Evolutionary conservation across 2,797 vertebrate genomes (phyloP).

Genomic region (Erethizon dorsatum): DNA sequence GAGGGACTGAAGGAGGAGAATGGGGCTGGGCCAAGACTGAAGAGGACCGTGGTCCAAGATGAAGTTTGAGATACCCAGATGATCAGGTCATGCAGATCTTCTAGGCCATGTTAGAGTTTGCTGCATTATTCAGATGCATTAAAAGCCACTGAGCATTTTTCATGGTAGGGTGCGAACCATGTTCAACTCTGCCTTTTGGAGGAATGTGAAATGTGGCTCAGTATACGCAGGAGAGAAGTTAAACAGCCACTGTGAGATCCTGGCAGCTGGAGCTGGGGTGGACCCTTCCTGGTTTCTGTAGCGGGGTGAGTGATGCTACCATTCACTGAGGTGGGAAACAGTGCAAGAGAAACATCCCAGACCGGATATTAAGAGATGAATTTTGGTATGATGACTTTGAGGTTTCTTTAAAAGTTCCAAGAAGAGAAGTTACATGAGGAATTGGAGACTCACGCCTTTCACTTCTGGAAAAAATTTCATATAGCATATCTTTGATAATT

Average conservation of each 20-base stretch:
- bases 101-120: background rate
- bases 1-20: background rate
- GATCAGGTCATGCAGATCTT: background rate
- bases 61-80: background rate
- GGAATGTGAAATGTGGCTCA: background rate
- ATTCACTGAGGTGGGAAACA: background rate
- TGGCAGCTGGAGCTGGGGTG: background rate
- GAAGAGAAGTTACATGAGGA: constrained; percentile 51
- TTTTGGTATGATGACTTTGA: constrained; percentile 4
- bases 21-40: background rate
- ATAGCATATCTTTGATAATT: constrained; percentile 47
- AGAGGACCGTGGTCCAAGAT: background rate
- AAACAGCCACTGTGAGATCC: background rate
- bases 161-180: background rate
- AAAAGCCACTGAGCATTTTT: constrained; percentile 27
- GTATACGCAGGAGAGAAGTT: background rate
- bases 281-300: background rate
- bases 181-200: constrained; percentile 18
- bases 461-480: constrained; percentile 10
- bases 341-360: background rate
- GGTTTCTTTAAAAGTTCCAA: background rate
- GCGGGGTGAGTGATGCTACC: background rate
- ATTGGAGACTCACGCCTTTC: background rate
- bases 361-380: background rate
- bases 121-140: background rate